Percentiles rank a stretch among this genome's conserved stretches.
phyloP scores from a whole-genome alignment of 92 coral and sea anemone species.

The Isaurus tuberculatus region DNA sequence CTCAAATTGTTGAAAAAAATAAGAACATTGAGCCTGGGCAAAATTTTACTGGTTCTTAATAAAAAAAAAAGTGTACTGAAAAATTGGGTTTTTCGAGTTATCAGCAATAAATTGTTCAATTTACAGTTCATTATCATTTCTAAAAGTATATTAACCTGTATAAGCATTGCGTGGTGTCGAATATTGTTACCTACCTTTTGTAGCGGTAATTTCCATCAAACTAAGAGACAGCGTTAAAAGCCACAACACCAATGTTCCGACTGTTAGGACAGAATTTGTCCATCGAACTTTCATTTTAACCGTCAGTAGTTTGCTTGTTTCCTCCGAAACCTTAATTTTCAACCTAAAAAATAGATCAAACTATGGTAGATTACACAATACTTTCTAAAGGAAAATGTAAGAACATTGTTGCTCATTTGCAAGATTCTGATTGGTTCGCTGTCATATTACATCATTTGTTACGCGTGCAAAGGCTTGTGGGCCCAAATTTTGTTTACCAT shows the following conservation, averaged over 20 bases:
- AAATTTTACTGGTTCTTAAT: too few species aligned
- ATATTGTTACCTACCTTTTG: not conserved
- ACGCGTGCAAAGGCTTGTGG: not conserved
- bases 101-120: too few species aligned
- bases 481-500: not conserved
- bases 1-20: too few species aligned
- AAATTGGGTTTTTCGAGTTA: too few species aligned
- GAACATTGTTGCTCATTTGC: not conserved
- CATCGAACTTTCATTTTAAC: not conserved
- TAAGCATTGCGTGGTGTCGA: too few species aligned
- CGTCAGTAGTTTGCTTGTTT: not conserved
- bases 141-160: too few species aligned
- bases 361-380: not conserved
- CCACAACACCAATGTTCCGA: conserved; percentile 25
- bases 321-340: not conserved
- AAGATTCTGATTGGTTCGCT: conserved; percentile 24
- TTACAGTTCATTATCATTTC: too few species aligned
- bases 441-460: conserved; percentile 4
- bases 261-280: not conserved
- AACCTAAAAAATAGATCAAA: not conserved
- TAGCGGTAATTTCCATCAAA: conserved; percentile 6
- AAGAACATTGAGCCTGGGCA: too few species aligned
- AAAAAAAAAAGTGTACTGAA: too few species aligned
- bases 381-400: not conserved
- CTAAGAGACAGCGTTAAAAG: conserved; percentile 5